phyloP scores from a whole-genome alignment of 2,888 invertebrate species.

The Beris morrisii region DNA sequence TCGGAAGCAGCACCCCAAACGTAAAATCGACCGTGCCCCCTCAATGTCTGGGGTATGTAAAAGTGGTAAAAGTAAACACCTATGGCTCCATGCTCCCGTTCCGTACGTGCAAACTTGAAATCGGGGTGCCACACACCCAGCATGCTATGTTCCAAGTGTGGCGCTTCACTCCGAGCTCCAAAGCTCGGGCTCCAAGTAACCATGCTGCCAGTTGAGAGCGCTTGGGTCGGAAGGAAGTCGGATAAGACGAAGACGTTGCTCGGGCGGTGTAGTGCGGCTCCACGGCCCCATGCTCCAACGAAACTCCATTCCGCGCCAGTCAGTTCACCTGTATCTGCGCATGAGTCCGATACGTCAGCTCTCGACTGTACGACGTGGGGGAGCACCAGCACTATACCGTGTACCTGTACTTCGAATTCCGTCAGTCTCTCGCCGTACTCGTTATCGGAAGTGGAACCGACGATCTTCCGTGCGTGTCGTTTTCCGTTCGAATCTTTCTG shows the following conservation, averaged over 20 bases:
- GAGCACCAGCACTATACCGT: conserved; percentile 21
- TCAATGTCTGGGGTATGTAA: too few relatives aligned
- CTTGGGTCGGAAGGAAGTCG: too few relatives aligned
- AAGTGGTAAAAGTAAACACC: too few relatives aligned
- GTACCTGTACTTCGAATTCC: conserved; percentile 27
- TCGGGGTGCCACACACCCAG: too few relatives aligned
- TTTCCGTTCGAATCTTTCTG: not conserved
- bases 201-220: too few relatives aligned
- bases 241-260: too few relatives aligned
- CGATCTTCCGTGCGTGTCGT: not conserved
- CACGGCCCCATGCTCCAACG: conserved; percentile 22
- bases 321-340: conserved; percentile 32
- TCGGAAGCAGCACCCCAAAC: not conserved
- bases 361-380: not conserved
- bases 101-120: too few relatives aligned
- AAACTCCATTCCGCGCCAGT: conserved; percentile 25
- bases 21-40: too few relatives aligned
- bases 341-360: conserved; percentile 30
- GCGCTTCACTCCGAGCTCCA: too few relatives aligned
- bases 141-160: too few relatives aligned
- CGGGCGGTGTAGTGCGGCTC: not conserved
- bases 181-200: too few relatives aligned
- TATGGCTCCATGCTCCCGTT: too few relatives aligned
- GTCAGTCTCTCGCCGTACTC: conserved; percentile 19
- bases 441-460: conserved; percentile 5